These are phyloP conservation scores for Delichon dasypus DNA, from an alignment of 2,797 vertebrate species.

Conservation along the genomic window DNA sequence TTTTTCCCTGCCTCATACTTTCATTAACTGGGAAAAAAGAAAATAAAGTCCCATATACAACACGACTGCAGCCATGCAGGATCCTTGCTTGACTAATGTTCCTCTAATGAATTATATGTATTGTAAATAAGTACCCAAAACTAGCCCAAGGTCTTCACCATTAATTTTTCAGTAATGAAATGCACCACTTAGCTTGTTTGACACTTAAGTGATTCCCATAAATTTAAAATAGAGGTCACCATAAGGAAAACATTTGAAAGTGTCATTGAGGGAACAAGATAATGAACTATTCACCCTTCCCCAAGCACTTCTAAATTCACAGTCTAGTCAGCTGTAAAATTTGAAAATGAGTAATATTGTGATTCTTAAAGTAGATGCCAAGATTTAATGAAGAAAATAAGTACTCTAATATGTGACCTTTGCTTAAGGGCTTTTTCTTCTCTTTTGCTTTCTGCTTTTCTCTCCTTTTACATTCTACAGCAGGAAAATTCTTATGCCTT, in stretches of 20 bases:
- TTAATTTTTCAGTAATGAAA: conserved; percentile 82
- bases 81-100: conserved; percentile 66
- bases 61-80: conserved; percentile 32
- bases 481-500: background rate
- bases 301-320: conserved; percentile 60
- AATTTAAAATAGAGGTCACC: conserved; percentile 74
- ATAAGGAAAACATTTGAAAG: conserved; percentile 65
- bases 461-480: background rate
- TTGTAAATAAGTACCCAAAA: conserved; percentile 75
- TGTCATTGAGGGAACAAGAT: conserved; percentile 64
- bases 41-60: conserved; percentile 68
- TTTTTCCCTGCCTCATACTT: conserved; percentile 70
- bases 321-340: conserved; percentile 47
- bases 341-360: conserved; percentile 50
- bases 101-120: conserved; percentile 76
- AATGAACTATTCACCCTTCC: conserved; percentile 60
- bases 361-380: conserved; percentile 50
- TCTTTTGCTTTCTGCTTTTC: background rate
- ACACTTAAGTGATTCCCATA: conserved; percentile 76
- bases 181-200: conserved; percentile 76
- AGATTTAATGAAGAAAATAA: conserved; percentile 33
- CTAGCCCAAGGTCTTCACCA: conserved; percentile 72
- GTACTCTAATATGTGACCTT: background rate
- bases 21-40: conserved; percentile 73
- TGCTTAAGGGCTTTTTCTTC: background rate